Percentiles rank a stretch among this genome's conserved stretches.
phyloP scores from a whole-genome alignment of 1,140 invertebrate genomes.

The Heliconius eleuchia region DNA sequence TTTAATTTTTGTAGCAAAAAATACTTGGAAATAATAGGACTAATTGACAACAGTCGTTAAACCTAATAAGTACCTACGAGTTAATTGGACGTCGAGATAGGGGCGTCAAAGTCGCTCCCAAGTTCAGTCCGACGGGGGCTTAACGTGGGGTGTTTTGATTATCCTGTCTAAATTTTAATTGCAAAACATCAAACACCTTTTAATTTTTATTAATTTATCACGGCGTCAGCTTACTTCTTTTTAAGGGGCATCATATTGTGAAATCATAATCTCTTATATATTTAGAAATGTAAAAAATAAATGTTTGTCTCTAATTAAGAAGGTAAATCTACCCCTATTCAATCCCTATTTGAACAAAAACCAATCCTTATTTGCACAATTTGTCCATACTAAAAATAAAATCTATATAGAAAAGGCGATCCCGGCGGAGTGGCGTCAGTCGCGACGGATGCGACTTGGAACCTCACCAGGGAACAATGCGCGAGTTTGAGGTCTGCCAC shows the following conservation, averaged over 20 bases:
- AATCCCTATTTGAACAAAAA: too few relatives aligned
- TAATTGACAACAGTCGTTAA: slow-evolving; percentile 10
- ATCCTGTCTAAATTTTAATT: slow-evolving; percentile 12
- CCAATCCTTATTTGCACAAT: too few relatives aligned
- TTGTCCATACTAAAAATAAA: too few relatives aligned
- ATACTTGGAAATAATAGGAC: not conserved
- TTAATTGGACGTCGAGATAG: slow-evolving; percentile 10
- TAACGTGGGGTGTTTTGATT: slow-evolving; percentile 10
- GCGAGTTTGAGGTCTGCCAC: too few relatives aligned
- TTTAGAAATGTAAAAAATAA: not conserved
- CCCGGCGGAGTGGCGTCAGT: too few relatives aligned
- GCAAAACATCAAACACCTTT: slow-evolving; percentile 13
- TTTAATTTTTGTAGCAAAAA: not conserved
- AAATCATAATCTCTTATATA: not conserved
- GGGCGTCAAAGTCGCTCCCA: slow-evolving; percentile 6
- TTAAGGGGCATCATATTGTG: not conserved
- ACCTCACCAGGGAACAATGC: too few relatives aligned
- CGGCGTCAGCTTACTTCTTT: not conserved
- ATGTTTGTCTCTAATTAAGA: too few relatives aligned
- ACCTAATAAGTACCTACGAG: not conserved
- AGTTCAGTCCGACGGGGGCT: not conserved
- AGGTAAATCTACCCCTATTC: too few relatives aligned
- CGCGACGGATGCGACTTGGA: too few relatives aligned
- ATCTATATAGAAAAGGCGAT: too few relatives aligned
- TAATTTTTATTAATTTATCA: slow-evolving; percentile 4